Conservation (phyloP, 1,140 invertebrate species). For the Marisa cornuarietis region DNA sequence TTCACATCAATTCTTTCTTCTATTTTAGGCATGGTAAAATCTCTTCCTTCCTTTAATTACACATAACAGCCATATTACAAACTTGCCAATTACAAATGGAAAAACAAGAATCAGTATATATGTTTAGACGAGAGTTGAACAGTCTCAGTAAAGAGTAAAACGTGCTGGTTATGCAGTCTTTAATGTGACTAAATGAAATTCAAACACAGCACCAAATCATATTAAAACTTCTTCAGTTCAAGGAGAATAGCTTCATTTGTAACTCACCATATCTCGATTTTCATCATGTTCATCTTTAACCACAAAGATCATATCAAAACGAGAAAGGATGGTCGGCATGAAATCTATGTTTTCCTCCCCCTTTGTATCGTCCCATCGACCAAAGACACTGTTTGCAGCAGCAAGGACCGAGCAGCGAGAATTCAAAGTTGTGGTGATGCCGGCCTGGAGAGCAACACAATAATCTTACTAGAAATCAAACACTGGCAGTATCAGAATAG, state of each 20-base stretch:
- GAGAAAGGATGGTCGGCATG: conserved; percentile 99
- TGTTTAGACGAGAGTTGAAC: too few species aligned
- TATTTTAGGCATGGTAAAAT: too few species aligned
- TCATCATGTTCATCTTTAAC: conserved; percentile 97
- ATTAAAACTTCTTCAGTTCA: too few species aligned
- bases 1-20: not conserved
- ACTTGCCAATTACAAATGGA: too few species aligned
- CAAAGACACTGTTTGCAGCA: conserved; percentile 98
- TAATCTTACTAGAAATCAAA: not conserved
- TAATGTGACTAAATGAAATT: too few species aligned
- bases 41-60: too few species aligned
- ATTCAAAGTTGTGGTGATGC: conserved; percentile 98
- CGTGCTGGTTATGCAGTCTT: too few species aligned
- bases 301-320: conserved; percentile 99
- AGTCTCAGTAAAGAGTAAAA: too few species aligned
- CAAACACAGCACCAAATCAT: too few species aligned
- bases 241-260: too few species aligned
- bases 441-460: conserved; percentile 74
- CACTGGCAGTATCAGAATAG: not conserved
- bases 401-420: conserved; percentile 97
- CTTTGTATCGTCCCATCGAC: conserved; percentile 98
- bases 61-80: too few species aligned
- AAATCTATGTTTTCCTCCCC: conserved; percentile 98
- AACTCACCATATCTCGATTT: conserved; percentile 81
- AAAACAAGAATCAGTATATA: too few species aligned